Conservation (phyloP, 2,113 vertebrate species). For the Otus sunia region DNA sequence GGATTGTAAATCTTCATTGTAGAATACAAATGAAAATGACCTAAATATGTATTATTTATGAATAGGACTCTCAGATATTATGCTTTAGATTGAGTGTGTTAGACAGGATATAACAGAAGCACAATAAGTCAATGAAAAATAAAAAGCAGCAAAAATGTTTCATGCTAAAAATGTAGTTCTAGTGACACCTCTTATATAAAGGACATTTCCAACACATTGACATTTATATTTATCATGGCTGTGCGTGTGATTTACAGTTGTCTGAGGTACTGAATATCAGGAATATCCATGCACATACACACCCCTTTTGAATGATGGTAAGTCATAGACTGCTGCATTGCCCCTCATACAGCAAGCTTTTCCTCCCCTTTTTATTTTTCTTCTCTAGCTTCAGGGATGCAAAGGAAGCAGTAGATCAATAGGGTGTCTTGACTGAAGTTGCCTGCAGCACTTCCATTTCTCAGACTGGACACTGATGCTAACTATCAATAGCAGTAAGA, state of each 20-base stretch:
- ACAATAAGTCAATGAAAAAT: conserved; percentile 58
- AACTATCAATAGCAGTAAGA: conserved; percentile 86
- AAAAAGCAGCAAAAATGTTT: conserved; percentile 64
- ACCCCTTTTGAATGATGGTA: conserved; percentile 51
- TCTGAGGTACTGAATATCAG: conserved; percentile 38
- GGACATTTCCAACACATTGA: background rate
- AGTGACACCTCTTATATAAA: conserved; percentile 39
- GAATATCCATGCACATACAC: conserved; percentile 33
- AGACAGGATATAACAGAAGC: conserved; percentile 54
- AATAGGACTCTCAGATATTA: conserved; percentile 57
- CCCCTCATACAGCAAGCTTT: conserved; percentile 29
- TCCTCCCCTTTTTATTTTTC: conserved; percentile 60
- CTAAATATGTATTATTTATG: conserved; percentile 67
- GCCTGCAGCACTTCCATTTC: conserved; percentile 81
- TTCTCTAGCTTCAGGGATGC: conserved; percentile 64
- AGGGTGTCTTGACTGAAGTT: conserved; percentile 72
- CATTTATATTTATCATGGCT: conserved; percentile 38
- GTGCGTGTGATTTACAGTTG: conserved; percentile 37
- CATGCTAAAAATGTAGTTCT: conserved; percentile 61
- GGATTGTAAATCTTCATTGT: conserved; percentile 66
- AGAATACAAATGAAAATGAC: conserved; percentile 46
- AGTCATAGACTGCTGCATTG: conserved; percentile 31
- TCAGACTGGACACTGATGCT: conserved; percentile 83
- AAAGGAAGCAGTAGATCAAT: conserved; percentile 80
- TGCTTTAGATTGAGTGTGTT: conserved; percentile 63